Base-by-base conservation (phyloP, 1,140 invertebrate species). In the Papilio polyxenes region DNA sequence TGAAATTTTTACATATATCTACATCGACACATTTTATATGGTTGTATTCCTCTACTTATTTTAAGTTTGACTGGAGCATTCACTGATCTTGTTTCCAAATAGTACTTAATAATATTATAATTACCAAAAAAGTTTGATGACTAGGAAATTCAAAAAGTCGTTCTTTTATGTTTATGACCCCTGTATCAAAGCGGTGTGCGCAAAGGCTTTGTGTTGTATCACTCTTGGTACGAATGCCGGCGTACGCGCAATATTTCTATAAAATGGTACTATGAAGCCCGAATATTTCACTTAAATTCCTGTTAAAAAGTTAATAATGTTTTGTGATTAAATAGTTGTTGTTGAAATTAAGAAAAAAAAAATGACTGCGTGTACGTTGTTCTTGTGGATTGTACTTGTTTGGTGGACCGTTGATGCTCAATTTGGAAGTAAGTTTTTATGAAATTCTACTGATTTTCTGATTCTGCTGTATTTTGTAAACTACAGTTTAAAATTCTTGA, bases 361-460 rank as follows among this genome's bases (percentile, higher is more conserved):
- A 84, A 86, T 88, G 82, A 83, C 65, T 84, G 53, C 84, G 59
- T 82, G 83, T 75, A 72, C 83, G 31, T 69, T 87, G 74, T 81
- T 89, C 80, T 87, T 87, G 75, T 89, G 80, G 85, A 84, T 90
- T 82, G 80, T 87, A 62, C 23, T 88, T 76, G 80, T 88, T 53
- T 83, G 87, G 82, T 89, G 89, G 88, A 87, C 81, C 81, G 89
- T 89, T 62, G 82, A 87, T 40, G 92, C 90, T 59, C 92, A 94
- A 75, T 94, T 94, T 89, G 92, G 92, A 77, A 91, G 92, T 94
- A 88, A 92, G 92, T 89, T 56, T 82, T 81, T 75, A 53, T 62
- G 17, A 69, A 59, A 77, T 76, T 31, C 23, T 31, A 31, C 23
- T 31, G 23, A 0, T 31, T 31, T 31, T 31, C 23, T 31, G 23